Evolutionary conservation across 1,140 invertebrate species (phyloP).

Genomic region (Pogonomyrmex californicus): DNA sequence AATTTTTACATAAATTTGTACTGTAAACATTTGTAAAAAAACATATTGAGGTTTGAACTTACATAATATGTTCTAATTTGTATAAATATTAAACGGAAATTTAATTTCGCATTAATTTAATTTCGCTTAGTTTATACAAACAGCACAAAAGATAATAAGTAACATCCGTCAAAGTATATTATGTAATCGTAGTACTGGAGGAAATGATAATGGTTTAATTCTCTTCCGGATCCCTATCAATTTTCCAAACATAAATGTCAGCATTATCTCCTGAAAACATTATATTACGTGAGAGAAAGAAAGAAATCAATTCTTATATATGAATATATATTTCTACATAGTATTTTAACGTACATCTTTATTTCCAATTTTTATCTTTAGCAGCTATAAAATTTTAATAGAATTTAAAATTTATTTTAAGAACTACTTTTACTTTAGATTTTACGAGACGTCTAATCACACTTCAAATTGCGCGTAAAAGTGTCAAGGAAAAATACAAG

Average conservation of each 20-base stretch:
- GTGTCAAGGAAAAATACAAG: constrained; percentile 27
- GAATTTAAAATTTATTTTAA: background rate
- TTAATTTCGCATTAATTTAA: constrained; percentile 46
- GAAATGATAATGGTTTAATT: constrained; percentile 23
- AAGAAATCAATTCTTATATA: background rate
- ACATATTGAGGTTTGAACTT: background rate
- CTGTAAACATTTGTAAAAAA: constrained; percentile 10
- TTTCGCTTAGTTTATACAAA: constrained; percentile 1
- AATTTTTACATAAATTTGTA: background rate
- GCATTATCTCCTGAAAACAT: background rate
- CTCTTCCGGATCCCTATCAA: background rate
- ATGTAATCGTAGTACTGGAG: background rate
- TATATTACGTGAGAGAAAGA: background rate
- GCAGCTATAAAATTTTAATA: background rate
- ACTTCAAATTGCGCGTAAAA: background rate
- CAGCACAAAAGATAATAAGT: background rate
- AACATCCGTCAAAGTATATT: constrained; percentile 25
- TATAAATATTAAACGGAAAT: constrained; percentile 14
- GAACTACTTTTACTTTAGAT: background rate
- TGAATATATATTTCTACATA: background rate
- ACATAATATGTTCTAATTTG: background rate
- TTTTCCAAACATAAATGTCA: background rate
- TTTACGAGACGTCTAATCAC: background rate
- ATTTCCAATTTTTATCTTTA: background rate
- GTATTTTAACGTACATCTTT: background rate